Percentiles rank a stretch among this genome's conserved stretches.
These are phyloP conservation scores for Xenopus borealis DNA, from an alignment of 2,113 vertebrate species.

Conservation along the genomic window DNA sequence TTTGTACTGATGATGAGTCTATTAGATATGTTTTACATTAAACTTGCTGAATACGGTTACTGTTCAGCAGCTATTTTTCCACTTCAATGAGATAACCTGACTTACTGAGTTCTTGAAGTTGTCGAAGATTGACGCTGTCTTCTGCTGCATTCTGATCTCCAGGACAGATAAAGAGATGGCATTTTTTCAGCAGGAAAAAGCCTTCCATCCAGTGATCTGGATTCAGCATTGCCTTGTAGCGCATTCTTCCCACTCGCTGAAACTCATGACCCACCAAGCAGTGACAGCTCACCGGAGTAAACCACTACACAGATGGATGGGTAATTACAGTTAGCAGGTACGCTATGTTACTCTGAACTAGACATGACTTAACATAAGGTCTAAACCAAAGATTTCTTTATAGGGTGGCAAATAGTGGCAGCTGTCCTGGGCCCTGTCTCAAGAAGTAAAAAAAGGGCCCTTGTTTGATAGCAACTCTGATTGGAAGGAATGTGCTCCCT, in stretches of 20 bases:
- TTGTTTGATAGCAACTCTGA: too few species aligned
- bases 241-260: slow-evolving; percentile 81
- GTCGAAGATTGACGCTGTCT: slow-evolving; percentile 91
- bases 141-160: slow-evolving; percentile 73
- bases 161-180: slow-evolving; percentile 91
- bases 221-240: slow-evolving; percentile 86
- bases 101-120: slow-evolving; percentile 95
- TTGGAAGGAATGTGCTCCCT: too few species aligned
- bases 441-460: too few species aligned
- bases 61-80: too few species aligned
- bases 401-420: too few species aligned
- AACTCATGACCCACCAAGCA: slow-evolving; percentile 87
- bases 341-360: too few species aligned
- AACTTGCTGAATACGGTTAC: too few species aligned
- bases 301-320: slow-evolving; percentile 67
- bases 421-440: too few species aligned
- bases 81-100: slow-evolving; percentile 17
- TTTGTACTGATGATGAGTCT: too few species aligned
- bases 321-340: neutral
- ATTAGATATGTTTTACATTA: too few species aligned
- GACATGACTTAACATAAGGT: too few species aligned
- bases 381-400: too few species aligned
- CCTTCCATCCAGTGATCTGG: slow-evolving; percentile 86
- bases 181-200: slow-evolving; percentile 90
- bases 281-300: slow-evolving; percentile 87